A percentile compares a stretch with the other conserved stretches of the same genome.
phyloP scores from a whole-genome alignment of 2,113 vertebrate species.

The Octodon degus region DNA sequence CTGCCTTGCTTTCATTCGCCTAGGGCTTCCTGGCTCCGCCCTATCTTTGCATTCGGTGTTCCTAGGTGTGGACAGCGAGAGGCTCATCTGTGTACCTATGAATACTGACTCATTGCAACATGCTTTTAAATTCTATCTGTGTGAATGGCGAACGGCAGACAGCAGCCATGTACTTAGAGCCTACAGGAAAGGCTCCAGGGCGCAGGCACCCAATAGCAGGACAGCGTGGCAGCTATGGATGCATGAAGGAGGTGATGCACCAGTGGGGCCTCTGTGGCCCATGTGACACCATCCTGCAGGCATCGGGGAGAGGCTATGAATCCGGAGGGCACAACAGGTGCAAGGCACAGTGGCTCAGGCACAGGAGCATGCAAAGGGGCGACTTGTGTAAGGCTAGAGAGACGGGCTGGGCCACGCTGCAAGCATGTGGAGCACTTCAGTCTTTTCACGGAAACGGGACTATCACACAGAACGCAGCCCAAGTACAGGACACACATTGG shows the following conservation, averaged over 20 bases:
- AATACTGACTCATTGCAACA: constrained; percentile 21
- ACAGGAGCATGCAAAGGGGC: neutral
- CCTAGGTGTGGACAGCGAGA: neutral
- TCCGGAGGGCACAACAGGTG: neutral
- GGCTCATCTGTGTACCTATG: neutral
- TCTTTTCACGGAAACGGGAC: neutral
- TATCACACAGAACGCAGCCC: neutral
- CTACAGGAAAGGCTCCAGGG: neutral
- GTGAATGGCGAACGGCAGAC: neutral
- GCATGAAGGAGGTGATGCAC: neutral
- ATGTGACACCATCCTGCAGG: neutral
- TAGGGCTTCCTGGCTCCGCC: neutral
- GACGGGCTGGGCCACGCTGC: neutral
- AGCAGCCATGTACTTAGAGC: neutral
- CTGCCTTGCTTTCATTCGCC: constrained; percentile 28
- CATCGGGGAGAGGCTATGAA: neutral
- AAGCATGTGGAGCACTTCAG: neutral
- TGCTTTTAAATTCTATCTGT: neutral
- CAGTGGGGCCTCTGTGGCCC: neutral
- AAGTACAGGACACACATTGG: neutral
- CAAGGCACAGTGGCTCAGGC: neutral
- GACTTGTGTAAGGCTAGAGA: neutral
- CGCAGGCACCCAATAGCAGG: neutral
- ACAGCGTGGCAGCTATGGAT: too few species aligned
- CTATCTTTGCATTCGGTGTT: neutral